Conservation (phyloP, 2,797 vertebrate genomes). For the Sebastes matsubarae region DNA sequence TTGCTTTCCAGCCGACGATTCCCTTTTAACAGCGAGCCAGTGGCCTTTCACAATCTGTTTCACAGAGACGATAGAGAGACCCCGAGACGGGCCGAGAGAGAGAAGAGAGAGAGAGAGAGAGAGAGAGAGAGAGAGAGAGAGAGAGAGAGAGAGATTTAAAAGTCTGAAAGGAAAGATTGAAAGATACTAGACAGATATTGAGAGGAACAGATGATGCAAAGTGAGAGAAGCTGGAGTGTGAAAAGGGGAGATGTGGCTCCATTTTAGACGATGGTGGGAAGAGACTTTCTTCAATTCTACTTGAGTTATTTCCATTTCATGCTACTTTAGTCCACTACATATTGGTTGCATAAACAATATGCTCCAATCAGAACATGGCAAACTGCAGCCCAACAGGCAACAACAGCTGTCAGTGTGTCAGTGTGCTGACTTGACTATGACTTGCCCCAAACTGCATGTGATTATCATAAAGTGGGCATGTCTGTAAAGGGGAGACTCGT, state of each 20-base stretch:
- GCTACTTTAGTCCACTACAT: background rate
- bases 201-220: conserved; percentile 34
- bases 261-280: background rate
- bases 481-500: too few relatives aligned
- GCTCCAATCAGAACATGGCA: too few relatives aligned
- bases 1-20: conserved; percentile 53
- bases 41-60: conserved; percentile 65
- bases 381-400: too few relatives aligned
- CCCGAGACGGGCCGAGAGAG: background rate
- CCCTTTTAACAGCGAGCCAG: conserved; percentile 64
- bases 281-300: too few relatives aligned
- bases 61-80: conserved; percentile 57
- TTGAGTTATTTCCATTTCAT: background rate
- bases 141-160: conserved; percentile 16
- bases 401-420: too few relatives aligned
- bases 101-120: background rate
- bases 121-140: background rate
- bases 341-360: too few relatives aligned
- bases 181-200: conserved; percentile 41
- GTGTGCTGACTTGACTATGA: too few relatives aligned
- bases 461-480: too few relatives aligned
- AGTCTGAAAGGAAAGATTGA: conserved; percentile 36
- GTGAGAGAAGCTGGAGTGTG: conserved; percentile 6
- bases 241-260: conserved; percentile 6
- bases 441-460: too few relatives aligned